Conservation (phyloP, 2,113 vertebrate genomes). For the Prionailurus viverrinus region DNA sequence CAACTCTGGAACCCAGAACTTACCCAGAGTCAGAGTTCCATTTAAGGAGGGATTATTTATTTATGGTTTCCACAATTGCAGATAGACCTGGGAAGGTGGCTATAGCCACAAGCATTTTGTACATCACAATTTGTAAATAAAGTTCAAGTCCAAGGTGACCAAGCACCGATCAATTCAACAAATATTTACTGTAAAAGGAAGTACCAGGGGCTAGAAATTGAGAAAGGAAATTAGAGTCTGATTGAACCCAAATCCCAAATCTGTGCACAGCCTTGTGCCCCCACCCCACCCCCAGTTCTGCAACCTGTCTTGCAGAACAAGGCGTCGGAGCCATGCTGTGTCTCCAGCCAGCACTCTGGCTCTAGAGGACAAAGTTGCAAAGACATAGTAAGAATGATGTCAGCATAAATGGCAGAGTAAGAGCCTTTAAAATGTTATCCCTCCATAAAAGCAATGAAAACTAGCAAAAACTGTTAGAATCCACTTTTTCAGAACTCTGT, state of each 20-base stretch:
- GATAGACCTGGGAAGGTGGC: not conserved
- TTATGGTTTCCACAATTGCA: not conserved
- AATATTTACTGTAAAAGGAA: not conserved
- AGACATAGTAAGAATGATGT: not conserved
- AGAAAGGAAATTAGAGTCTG: not conserved
- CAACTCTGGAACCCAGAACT: not conserved
- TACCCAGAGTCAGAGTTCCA: not conserved
- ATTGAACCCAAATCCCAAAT: not conserved
- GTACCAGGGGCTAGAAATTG: not conserved
- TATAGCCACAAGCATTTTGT: not conserved
- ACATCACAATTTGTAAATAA: not conserved
- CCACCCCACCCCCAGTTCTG: not conserved
- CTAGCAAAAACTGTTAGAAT: not conserved
- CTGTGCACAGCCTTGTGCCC: not conserved
- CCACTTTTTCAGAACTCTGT: not conserved
- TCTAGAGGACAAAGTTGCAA: not conserved
- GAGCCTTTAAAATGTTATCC: not conserved
- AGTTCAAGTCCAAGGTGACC: conserved; percentile 36
- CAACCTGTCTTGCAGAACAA: not conserved
- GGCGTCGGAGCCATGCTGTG: too few relatives aligned
- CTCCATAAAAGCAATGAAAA: conserved; percentile 26
- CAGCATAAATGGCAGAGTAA: not conserved
- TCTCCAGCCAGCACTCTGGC: not conserved
- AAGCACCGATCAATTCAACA: not conserved
- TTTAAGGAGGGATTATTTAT: not conserved